Evolutionary conservation across 2,888 invertebrate species (phyloP).

Genomic region (Hypercompe scribonia): DNA sequence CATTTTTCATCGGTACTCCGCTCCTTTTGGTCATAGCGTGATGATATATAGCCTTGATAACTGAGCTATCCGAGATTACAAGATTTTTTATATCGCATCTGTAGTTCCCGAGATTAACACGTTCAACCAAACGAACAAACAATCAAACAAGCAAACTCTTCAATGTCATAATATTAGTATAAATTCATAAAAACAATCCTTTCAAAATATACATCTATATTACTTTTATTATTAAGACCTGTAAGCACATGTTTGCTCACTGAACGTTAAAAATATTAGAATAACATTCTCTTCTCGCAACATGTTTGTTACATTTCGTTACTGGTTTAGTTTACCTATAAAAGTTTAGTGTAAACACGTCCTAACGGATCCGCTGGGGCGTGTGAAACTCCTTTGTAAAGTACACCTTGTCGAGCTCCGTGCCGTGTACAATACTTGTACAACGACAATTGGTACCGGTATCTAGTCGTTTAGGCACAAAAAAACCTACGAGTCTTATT

Average conservation of each 20-base stretch:
- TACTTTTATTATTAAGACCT: not conserved
- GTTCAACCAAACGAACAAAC: too few species aligned
- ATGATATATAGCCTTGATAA: too few species aligned
- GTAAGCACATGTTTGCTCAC: not conserved
- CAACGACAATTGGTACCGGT: slow-evolving; percentile 37
- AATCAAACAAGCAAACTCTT: too few species aligned
- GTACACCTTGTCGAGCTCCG: slow-evolving; percentile 49
- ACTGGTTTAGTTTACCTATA: slow-evolving; percentile 36
- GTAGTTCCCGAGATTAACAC: too few species aligned
- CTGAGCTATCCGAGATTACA: too few species aligned
- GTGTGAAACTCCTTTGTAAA: slow-evolving; percentile 58
- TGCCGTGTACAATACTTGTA: slow-evolving; percentile 38
- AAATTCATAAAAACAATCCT: not conserved
- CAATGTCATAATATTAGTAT: too few species aligned
- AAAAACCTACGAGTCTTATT: not conserved
- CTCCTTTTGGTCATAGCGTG: too few species aligned
- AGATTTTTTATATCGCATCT: too few species aligned
- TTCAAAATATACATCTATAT: not conserved
- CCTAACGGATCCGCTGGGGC: slow-evolving; percentile 38
- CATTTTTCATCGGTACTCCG: too few species aligned
- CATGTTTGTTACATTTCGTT: slow-evolving; percentile 39
- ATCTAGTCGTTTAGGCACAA: slow-evolving; percentile 6
- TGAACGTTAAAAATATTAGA: slow-evolving; percentile 18
- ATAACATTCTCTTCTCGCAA: slow-evolving; percentile 12
- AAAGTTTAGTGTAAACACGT: slow-evolving; percentile 49